phyloP scores from a whole-genome alignment of 2,113 vertebrate species.

The Cephalopterus ornatus region DNA sequence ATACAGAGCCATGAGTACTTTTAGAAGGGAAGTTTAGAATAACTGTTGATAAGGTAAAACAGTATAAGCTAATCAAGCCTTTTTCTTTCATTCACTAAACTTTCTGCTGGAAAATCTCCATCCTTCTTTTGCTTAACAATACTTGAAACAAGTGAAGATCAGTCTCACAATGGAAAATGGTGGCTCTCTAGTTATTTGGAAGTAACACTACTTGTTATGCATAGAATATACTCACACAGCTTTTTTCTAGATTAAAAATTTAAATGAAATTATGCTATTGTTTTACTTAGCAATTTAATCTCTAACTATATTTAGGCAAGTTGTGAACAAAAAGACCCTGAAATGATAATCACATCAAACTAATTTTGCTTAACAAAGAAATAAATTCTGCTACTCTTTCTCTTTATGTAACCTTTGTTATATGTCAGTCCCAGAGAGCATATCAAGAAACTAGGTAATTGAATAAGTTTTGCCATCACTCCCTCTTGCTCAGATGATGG shows the following conservation, averaged over 20 bases:
- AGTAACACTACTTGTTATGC: neutral
- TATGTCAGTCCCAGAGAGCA: neutral
- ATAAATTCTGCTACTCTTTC: neutral
- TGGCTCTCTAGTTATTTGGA: neutral
- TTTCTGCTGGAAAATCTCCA: neutral
- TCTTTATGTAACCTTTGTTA: neutral
- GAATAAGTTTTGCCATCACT: neutral
- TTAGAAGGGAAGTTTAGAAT: neutral
- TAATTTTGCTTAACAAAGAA: neutral
- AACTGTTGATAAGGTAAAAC: neutral
- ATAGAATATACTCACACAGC: neutral
- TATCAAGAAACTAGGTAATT: neutral
- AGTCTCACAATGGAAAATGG: neutral
- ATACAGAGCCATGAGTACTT: neutral
- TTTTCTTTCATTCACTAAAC: neutral
- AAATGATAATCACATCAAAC: neutral
- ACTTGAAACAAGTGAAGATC: neutral
- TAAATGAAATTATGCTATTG: neutral
- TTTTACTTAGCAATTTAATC: neutral
- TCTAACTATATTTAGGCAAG: neutral
- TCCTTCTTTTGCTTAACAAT: neutral
- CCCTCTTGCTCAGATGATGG: neutral
- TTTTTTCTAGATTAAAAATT: neutral
- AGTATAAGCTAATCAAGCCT: fast-evolving
- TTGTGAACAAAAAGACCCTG: neutral